Evolutionary conservation across 1,140 invertebrate species (phyloP).

Genomic region (Papilio xuthus): DNA sequence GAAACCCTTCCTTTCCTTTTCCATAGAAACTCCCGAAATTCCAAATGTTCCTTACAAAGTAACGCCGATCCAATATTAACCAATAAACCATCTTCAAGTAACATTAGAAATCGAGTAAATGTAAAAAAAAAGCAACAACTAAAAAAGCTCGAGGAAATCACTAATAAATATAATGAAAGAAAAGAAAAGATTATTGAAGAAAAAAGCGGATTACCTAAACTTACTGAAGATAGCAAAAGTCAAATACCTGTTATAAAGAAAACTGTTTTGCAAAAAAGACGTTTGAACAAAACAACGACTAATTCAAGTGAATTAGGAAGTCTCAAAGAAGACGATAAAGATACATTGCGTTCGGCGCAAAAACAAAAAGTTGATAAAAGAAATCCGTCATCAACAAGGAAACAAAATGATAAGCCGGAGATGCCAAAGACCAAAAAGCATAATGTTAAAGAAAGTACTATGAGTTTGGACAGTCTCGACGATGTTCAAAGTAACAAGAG

Average conservation of each 20-base stretch:
- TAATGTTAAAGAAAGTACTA: conserved; percentile 61
- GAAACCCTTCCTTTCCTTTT: conserved; percentile 75
- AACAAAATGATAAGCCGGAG: conserved; percentile 48
- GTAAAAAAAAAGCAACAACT: conserved; percentile 65
- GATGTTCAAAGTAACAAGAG: conserved; percentile 44
- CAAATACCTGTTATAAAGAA: conserved; percentile 50
- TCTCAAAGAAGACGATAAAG: conserved; percentile 27
- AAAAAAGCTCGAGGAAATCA: conserved; percentile 70
- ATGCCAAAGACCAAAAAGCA: conserved; percentile 48
- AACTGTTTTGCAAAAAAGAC: background rate
- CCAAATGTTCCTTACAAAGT: conserved; percentile 54
- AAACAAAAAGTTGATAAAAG: conserved; percentile 28
- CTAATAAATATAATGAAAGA: conserved; percentile 66
- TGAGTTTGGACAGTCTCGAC: conserved; percentile 74
- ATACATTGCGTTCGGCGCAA: background rate
- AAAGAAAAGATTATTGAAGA: conserved; percentile 49
- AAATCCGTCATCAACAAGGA: background rate
- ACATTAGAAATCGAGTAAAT: conserved; percentile 56
- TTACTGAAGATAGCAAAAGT: conserved; percentile 48
- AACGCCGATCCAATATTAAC: conserved; percentile 55
- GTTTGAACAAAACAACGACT: conserved; percentile 1
- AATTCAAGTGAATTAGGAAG: conserved; percentile 7
- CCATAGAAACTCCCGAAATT: conserved; percentile 67
- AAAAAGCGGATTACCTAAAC: conserved; percentile 40
- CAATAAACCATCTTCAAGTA: conserved; percentile 50